Evolutionary conservation across 1,140 invertebrate genomes (phyloP).

Genomic region (Aphidius ervi): DNA sequence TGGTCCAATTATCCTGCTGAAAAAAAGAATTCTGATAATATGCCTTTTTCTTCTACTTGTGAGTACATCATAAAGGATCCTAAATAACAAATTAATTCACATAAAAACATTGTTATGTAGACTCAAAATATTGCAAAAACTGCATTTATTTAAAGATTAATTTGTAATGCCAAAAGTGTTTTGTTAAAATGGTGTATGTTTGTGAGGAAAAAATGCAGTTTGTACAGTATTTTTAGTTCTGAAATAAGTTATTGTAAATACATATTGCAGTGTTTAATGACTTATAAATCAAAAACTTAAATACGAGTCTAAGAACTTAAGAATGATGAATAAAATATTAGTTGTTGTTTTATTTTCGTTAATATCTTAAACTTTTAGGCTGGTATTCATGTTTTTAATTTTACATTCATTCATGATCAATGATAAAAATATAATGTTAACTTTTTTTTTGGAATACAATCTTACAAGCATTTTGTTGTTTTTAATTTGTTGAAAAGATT

Average conservation of each 20-base stretch:
- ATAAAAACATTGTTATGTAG: no score
- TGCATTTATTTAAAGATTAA: no score
- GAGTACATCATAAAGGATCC: slow-evolving; percentile 19
- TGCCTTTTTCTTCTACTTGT: neutral
- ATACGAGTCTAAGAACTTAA: no score
- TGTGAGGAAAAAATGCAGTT: no score
- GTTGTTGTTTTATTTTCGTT: neutral
- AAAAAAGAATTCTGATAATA: slow-evolving; percentile 20
- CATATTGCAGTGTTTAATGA: no score
- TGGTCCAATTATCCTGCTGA: slow-evolving; percentile 71
- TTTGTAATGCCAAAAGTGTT: no score
- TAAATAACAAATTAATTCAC: neutral
- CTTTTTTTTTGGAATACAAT: slow-evolving; percentile 24
- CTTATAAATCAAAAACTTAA: no score
- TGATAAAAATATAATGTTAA: neutral
- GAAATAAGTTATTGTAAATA: no score
- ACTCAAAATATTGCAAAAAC: no score
- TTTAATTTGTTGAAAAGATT: slow-evolving; percentile 63
- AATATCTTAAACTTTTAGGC: neutral
- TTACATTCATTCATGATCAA: neutral
- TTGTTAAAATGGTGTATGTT: no score
- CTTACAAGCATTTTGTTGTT: slow-evolving; percentile 65
- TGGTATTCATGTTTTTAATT: neutral
- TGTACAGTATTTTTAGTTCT: no score
- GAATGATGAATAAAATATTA: neutral